Evolutionary conservation across 2,113 vertebrate genomes (phyloP).

Genomic region (Eulemur rufifrons): DNA sequence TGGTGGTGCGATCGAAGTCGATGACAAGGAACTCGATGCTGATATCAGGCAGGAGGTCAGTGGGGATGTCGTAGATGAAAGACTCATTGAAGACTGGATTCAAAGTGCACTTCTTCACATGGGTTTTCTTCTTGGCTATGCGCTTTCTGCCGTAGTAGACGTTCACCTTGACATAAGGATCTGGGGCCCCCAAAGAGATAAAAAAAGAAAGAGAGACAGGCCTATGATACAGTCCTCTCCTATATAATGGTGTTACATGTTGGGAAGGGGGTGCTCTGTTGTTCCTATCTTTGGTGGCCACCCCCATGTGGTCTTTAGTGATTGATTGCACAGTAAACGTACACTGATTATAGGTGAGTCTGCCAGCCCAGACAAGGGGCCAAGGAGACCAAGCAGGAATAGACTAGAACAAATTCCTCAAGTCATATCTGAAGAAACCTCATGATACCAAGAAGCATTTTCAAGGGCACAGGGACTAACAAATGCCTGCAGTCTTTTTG

Average conservation of each 20-base stretch:
- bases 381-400: not conserved
- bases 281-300: not conserved
- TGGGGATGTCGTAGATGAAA: conserved; percentile 96
- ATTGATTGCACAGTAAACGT: not conserved
- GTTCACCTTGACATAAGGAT: conserved; percentile 98
- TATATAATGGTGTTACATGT: fast-evolving
- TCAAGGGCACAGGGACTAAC: not conserved
- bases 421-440: not conserved
- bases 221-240: conserved; percentile 68
- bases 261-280: not conserved
- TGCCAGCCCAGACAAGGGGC: not conserved
- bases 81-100: conserved; percentile 98
- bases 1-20: conserved; percentile 97
- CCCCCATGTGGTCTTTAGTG: not conserved
- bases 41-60: conserved; percentile 93
- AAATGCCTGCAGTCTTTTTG: not conserved
- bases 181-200: conserved; percentile 77
- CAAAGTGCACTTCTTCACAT: conserved; percentile 98
- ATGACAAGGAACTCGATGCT: conserved; percentile 96
- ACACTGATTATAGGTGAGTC: not conserved
- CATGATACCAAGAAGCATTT: not conserved
- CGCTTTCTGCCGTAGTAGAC: conserved; percentile 97
- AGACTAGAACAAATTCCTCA: not conserved
- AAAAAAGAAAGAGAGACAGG: not conserved
- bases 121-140: conserved; percentile 98